Percentiles rank a stretch among this genome's conserved stretches.
Evolutionary conservation across 2,888 invertebrate genomes (phyloP).

Genomic region (Apoderus coryli): DNA sequence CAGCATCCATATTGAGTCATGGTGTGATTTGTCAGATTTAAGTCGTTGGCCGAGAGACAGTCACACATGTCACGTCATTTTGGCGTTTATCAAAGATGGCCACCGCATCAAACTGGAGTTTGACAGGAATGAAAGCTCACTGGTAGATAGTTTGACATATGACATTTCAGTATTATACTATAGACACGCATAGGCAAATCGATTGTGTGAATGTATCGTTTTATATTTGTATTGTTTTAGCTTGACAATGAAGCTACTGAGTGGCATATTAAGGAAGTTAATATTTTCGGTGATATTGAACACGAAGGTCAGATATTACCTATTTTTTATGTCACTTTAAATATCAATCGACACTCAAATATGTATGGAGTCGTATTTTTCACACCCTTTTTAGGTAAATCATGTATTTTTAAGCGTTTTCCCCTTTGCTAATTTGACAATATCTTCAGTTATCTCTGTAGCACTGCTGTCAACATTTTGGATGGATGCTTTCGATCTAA

Average conservation of each 20-base stretch:
- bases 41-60: constrained; percentile 32
- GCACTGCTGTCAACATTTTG: constrained; percentile 28
- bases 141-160: constrained; percentile 18
- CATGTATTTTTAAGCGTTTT: background rate
- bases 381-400: constrained; percentile 26
- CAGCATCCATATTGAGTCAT: constrained; percentile 24
- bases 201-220: too few relatives aligned
- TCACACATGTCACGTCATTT: constrained; percentile 28
- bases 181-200: too few relatives aligned
- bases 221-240: too few relatives aligned
- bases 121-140: constrained; percentile 18
- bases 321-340: too few relatives aligned
- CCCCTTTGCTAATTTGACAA: background rate
- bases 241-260: too few relatives aligned
- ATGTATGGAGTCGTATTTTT: constrained; percentile 20
- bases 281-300: too few relatives aligned
- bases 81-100: constrained; percentile 29
- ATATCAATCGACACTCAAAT: background rate
- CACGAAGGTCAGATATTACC: too few relatives aligned
- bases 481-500: constrained; percentile 26
- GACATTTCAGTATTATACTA: too few relatives aligned
- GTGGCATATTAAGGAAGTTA: too few relatives aligned
- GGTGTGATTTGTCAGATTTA: constrained; percentile 28
- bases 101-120: constrained; percentile 20
- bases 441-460: constrained; percentile 25